Evolutionary conservation across 2,888 invertebrate species (phyloP), one percentile per base, ranked within the genome.

Genomic region (Plagiodera versicolora): DNA sequence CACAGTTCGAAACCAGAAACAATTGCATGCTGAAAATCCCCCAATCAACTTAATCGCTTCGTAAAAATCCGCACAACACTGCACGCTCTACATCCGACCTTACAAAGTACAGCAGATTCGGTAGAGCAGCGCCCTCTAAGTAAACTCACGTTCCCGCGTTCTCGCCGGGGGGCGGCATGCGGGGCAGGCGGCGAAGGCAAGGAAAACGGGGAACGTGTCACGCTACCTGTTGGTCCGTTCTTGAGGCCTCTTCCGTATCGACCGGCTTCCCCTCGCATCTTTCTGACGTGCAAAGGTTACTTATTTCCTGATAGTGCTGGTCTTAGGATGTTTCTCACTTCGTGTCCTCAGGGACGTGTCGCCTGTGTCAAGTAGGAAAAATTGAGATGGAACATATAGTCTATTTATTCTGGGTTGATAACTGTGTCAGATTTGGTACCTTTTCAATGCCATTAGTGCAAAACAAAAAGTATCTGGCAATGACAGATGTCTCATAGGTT

Each of bases 151-250:
- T 53, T 44, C 24, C 24, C 18, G 17, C 24, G 53, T 16, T 44
- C 24, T 24, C 44, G 44, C 17, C 24, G 14, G 47, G 32, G n/a
- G 55, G 55, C 24, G 28, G 50, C 49, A 14, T 19, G 17, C 18
- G 56, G 44, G 8, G 39, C n/a, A 24, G 32, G 20, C 46, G 18
- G 20, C n/a, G 54, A 9, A 17, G 8, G 39, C 19, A 56, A 66
- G 61, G 28, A 49, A 44, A 18, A 63, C 65, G 65, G 68, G 63
- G 67, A 63, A 62, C 65, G 65, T 72, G 73, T 74, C 73, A 74
- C 74, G 74, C 74, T 72, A 74, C 74, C 74, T 74, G 74, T 73
- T 74, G 74, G 73, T 74, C 73, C 72, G 69, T 70, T 72, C 72
- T 72, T 70, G 70, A 72, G 72, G 70, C 70, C 71, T 72, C 71